phyloP scores from a whole-genome alignment of 2,113 vertebrate species.

The Indri indri region DNA sequence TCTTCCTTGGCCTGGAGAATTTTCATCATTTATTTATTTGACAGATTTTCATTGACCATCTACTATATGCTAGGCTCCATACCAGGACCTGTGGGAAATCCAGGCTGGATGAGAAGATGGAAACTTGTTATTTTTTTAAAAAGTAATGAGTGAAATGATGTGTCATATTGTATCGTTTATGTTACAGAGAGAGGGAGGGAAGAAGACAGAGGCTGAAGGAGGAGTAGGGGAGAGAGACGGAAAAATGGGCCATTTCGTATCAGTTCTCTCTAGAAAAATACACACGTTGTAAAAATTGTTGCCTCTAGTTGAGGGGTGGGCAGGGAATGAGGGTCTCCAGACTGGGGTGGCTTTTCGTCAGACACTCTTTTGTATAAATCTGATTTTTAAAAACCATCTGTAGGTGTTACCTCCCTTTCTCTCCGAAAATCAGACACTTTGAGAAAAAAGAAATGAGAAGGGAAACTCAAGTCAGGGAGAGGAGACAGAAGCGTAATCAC shows the following conservation, averaged over 20 bases:
- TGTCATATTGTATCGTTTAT: neutral
- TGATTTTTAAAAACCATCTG: neutral
- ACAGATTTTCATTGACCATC: neutral
- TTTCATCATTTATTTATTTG: neutral
- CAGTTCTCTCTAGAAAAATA: neutral
- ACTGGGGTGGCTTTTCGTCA: neutral
- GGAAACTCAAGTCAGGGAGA: neutral
- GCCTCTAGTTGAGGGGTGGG: neutral
- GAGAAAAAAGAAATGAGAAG: neutral
- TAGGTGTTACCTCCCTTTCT: neutral
- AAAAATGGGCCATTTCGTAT: no score
- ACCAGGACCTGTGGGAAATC: neutral
- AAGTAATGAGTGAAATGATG: neutral
- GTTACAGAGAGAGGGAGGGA: neutral
- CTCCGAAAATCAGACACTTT: neutral
- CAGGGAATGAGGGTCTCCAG: neutral
- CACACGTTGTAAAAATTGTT: fast-evolving
- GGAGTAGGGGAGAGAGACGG: no score
- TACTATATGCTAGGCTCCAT: neutral
- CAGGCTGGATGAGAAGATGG: neutral
- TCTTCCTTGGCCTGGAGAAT: neutral
- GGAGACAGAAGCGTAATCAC: neutral
- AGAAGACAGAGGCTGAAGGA: neutral
- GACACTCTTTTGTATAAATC: neutral
- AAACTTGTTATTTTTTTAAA: neutral